These are phyloP conservation scores for Latrodectus elegans DNA, from an alignment of 2,888 invertebrate genomes.

Conservation along the genomic window DNA sequence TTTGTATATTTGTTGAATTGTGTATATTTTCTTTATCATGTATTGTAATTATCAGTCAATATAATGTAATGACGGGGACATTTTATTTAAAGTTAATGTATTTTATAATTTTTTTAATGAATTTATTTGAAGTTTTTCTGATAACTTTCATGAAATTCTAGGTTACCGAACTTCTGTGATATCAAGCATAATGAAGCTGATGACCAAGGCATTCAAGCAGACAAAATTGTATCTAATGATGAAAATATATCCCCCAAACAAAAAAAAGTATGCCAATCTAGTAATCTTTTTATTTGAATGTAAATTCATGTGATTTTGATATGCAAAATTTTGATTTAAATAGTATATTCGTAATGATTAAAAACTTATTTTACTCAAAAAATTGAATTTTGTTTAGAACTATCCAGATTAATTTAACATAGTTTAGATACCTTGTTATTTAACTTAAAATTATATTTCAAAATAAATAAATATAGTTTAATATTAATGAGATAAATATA, in stretches of 20 bases:
- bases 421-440: not conserved
- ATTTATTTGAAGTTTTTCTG: no score
- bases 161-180: slow-evolving; percentile 65
- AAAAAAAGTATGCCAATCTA: slow-evolving; percentile 27
- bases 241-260: slow-evolving; percentile 60
- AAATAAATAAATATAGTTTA: not conserved
- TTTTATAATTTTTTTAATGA: no score
- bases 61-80: no score
- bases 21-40: no score
- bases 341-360: no score
- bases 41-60: no score
- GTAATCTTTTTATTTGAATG: not conserved
- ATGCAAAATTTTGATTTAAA: no score
- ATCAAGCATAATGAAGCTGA: slow-evolving; percentile 53
- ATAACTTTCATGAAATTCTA: not conserved
- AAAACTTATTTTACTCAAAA: not conserved
- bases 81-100: no score
- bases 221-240: slow-evolving; percentile 45
- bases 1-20: no score
- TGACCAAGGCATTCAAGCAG: slow-evolving; percentile 39
- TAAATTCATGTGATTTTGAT: not conserved
- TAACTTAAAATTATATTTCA: not conserved
- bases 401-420: not conserved
- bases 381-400: not conserved
- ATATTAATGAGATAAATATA: no score